Conservation (phyloP, 1,140 invertebrate species). For the Nasonia longicornis region DNA sequence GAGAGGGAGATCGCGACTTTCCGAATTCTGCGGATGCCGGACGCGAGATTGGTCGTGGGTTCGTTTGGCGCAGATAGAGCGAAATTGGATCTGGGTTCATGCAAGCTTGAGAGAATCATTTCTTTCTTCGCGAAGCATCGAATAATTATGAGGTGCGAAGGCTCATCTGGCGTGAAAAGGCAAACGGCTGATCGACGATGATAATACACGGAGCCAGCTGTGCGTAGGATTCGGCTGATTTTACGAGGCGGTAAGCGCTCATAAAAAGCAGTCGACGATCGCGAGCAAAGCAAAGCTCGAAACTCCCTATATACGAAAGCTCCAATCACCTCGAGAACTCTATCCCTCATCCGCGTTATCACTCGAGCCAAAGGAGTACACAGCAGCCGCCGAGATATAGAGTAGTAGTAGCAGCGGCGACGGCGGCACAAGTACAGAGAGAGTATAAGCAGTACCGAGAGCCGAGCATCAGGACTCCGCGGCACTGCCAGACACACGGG, state of each 20-base stretch:
- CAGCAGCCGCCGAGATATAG: not conserved
- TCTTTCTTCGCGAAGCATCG: not conserved
- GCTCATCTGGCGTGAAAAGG: too few relatives aligned
- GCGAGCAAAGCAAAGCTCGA: not conserved
- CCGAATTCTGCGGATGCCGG: not conserved
- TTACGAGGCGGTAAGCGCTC: constrained; percentile 6
- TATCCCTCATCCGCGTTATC: not conserved
- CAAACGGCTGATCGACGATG: too few relatives aligned
- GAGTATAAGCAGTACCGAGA: constrained; percentile 17
- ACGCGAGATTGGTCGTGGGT: not conserved
- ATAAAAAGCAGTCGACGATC: not conserved
- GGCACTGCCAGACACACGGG: constrained; percentile 60
- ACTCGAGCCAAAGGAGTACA: not conserved
- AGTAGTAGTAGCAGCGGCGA: not conserved
- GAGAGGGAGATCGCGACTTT: constrained; percentile 4
- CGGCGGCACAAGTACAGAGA: constrained; percentile 45
- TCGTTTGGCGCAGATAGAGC: not conserved
- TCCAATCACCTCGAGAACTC: not conserved
- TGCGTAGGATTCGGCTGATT: not conserved
- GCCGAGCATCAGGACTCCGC: constrained; percentile 19
- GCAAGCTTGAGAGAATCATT: not conserved
- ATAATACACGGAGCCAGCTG: too few relatives aligned
- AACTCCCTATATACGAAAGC: not conserved
- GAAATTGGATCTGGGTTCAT: not conserved
- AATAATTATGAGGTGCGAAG: too few relatives aligned